Conservation (phyloP, 2,888 invertebrate species). For the Lithosia quadra region DNA sequence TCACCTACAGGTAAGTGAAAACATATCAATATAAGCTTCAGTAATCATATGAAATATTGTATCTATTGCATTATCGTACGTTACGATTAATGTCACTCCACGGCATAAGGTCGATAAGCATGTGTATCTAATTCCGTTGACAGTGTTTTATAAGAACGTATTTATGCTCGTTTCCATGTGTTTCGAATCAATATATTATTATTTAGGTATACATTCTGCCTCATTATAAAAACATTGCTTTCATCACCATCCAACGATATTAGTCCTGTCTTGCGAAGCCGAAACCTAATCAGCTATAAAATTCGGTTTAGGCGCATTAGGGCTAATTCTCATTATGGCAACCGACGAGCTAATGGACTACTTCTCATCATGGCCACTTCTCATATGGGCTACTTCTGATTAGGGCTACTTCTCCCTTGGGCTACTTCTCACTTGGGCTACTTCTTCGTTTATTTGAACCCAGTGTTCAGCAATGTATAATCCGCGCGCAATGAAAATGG, state of each 20-base stretch:
- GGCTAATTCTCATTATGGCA: too few relatives aligned
- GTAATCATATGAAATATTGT: too few relatives aligned
- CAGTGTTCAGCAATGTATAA: too few relatives aligned
- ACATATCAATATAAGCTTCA: background rate
- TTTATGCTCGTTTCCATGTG: background rate
- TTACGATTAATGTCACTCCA: background rate
- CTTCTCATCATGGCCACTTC: too few relatives aligned
- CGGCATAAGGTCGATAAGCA: background rate
- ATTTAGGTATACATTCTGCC: background rate
- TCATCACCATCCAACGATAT: background rate
- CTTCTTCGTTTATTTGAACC: too few relatives aligned
- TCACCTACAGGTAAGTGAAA: constrained; percentile 64
- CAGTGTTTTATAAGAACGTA: background rate
- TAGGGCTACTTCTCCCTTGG: too few relatives aligned
- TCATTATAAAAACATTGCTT: background rate
- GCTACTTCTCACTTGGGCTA: too few relatives aligned
- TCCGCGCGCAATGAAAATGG: too few relatives aligned
- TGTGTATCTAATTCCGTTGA: constrained; percentile 1
- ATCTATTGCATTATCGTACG: background rate
- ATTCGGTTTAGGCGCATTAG: too few relatives aligned
- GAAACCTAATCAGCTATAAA: background rate
- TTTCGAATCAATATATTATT: background rate
- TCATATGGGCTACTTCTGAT: too few relatives aligned
- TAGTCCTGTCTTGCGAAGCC: too few relatives aligned
- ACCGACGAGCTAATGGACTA: too few relatives aligned